A percentile compares a stretch with the other conserved stretches of the same genome.
phyloP scores from a whole-genome alignment of 2,888 invertebrate genomes.

The Heliconius charithonia region DNA sequence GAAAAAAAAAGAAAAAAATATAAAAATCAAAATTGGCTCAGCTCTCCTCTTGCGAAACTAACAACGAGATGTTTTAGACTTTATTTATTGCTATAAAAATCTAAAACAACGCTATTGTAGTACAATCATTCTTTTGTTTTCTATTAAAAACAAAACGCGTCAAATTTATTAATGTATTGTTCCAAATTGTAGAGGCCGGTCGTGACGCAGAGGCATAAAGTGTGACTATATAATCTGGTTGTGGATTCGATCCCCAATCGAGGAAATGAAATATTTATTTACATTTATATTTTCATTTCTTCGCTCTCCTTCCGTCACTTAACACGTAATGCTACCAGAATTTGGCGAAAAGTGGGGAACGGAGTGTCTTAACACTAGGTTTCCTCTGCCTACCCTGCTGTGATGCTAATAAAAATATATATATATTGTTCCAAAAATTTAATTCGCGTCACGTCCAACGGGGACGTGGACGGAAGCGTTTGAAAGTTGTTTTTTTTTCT shows the following conservation, averaged over 20 bases:
- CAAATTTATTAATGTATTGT: constrained; percentile 38
- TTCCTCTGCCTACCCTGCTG: no score
- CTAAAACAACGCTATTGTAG: constrained; percentile 7
- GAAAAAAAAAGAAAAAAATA: no score
- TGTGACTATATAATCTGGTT: no score
- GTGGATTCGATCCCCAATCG: no score
- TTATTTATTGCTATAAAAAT: constrained; percentile 24
- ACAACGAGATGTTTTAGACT: constrained; percentile 8
- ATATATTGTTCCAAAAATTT: constrained; percentile 41
- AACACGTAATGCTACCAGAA: no score
- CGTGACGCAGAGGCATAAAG: no score
- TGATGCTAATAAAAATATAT: no score
- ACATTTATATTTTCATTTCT: no score
- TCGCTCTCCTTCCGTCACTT: no score
- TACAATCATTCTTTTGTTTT: constrained; percentile 41
- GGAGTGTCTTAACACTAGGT: no score
- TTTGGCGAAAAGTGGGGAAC: no score
- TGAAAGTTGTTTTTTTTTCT: constrained; percentile 40
- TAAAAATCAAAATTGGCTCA: neutral
- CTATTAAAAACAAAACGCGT: constrained; percentile 41
- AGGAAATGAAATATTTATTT: no score
- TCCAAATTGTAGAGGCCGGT: constrained; percentile 1
- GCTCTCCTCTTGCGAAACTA: constrained; percentile 1
- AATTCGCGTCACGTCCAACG: constrained; percentile 48
- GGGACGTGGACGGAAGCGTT: constrained; percentile 43